Evolutionary conservation across 2,888 invertebrate species (phyloP), one percentile per base, ranked within the genome.

Genomic region (Pheosia tremula): DNA sequence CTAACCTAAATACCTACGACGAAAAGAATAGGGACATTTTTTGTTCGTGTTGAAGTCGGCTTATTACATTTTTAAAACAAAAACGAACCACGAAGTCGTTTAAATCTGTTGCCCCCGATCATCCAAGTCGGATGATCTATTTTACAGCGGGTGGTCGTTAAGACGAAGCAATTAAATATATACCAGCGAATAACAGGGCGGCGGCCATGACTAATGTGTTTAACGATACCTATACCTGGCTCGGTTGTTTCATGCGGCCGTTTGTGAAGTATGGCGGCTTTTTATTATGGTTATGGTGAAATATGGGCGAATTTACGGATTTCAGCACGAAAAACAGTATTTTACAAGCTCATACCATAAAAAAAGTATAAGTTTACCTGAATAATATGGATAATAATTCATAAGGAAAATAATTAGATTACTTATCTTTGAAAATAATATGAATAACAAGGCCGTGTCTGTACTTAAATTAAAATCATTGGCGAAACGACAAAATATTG

Each of bases 121-220:
- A 75, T 75, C 76, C 74, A 66, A 74, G 72, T 71, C 75, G 74
- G 64, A 72, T 78, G 75, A 72, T 79, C 78, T 74, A 68, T 76
- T 80, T 81, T 78, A 78, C 74, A 69, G 69, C 68, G 68, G 71
- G 73, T 72, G 77, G 77, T 82, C 79, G 76, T 83, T 81, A 83
- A 78, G 74, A 75, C 66, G 74, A 69, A 77, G 73, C 78, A 78
- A 83, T 84, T 82, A 82, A 80, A 80, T 74, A 74, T 75, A 81
- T 81, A 77, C 77, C 71, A 77, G 77, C 76, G 79, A 77, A 78
- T 79, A 81, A 76, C 79, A 77, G 74, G 67, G 74, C 74, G 74
- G 71, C 73, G 62, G 70, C 67, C 61, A 76, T 78, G 78, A 75
- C 69, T 75, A 74, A 76, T 76, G 71, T 64, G 67, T 76, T 79